These are phyloP conservation scores for Rhingia rostrata DNA, from an alignment of 2,888 invertebrate genomes.

Conservation along the genomic window DNA sequence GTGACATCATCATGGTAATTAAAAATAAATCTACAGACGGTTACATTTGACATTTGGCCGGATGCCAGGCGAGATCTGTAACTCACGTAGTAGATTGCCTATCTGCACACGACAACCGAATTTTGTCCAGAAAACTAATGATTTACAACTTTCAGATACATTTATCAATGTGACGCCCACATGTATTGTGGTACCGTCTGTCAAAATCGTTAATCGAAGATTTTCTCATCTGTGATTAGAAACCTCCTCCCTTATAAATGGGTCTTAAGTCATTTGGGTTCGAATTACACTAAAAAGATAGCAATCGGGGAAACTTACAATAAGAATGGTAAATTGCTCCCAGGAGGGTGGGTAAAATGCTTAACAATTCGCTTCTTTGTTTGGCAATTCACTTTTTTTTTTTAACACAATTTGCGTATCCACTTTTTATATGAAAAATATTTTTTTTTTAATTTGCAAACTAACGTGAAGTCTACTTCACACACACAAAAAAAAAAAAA, in stretches of 20 bases:
- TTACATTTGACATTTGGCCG: neutral
- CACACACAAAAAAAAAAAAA: neutral
- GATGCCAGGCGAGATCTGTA: neutral
- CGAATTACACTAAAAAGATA: no score
- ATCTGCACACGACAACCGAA: neutral
- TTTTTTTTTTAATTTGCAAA: neutral
- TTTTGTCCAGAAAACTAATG: neutral
- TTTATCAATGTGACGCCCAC: no score
- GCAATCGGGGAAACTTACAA: neutral
- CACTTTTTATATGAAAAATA: conserved; percentile 7
- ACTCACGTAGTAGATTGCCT: neutral
- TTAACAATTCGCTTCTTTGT: neutral
- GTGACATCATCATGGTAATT: neutral
- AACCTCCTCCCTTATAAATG: no score
- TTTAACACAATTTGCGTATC: neutral
- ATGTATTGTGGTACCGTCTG: no score
- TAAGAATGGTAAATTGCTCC: neutral
- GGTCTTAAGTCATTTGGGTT: no score
- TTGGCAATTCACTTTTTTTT: neutral
- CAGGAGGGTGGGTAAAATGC: neutral
- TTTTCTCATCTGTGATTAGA: no score
- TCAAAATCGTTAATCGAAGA: no score
- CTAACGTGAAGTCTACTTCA: neutral
- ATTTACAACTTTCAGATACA: no score
- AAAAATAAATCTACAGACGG: neutral